Evolutionary conservation across 2,797 vertebrate genomes (phyloP).

Genomic region (Margarornis squamiger): DNA sequence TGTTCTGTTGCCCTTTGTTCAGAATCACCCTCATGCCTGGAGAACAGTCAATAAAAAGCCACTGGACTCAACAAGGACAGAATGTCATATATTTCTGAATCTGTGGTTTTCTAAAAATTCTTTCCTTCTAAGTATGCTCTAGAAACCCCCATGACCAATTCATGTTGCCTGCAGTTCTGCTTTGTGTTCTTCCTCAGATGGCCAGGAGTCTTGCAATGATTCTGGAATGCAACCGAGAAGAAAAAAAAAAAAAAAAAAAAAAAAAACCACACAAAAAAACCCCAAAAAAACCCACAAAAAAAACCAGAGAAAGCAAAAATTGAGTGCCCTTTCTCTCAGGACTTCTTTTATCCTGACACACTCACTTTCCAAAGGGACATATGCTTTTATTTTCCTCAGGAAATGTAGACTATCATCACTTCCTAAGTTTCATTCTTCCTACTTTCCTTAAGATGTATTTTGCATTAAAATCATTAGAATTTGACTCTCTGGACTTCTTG

Average conservation of each 20-base stretch:
- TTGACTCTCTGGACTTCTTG: background rate
- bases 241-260: no score
- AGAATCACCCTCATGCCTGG: background rate
- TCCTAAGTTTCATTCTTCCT: background rate
- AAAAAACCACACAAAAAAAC: no score
- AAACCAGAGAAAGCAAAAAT: background rate
- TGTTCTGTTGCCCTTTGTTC: background rate
- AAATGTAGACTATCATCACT: background rate
- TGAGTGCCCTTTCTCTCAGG: background rate
- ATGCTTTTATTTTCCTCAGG: background rate
- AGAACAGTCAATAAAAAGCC: fast-evolving
- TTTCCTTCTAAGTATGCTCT: background rate
- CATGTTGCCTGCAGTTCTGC: background rate
- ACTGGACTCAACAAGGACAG: background rate
- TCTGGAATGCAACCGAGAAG: background rate
- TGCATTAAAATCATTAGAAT: background rate
- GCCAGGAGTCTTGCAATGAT: background rate
- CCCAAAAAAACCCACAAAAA: no score
- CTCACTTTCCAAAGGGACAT: background rate
- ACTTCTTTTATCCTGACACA: background rate
- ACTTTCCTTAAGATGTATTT: background rate
- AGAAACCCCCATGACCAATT: background rate
- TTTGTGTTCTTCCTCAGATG: background rate
- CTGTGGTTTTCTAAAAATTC: background rate
- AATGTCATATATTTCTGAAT: background rate